Percentiles rank a stretch among this genome's conserved stretches.
Evolutionary conservation across 1,140 invertebrate genomes (phyloP).

Genomic region (Drosophila chauvacae): DNA sequence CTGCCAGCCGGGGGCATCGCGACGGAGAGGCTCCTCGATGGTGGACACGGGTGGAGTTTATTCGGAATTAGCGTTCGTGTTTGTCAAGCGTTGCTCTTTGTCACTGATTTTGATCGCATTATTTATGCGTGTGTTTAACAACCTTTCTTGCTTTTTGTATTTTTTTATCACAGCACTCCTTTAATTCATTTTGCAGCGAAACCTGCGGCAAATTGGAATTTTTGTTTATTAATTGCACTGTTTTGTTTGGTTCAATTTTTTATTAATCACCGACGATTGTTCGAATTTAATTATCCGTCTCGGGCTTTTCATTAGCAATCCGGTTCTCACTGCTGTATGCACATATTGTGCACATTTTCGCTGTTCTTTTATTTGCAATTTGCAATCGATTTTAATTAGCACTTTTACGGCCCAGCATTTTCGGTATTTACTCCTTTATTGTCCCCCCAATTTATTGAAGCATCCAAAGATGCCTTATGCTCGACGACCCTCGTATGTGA

Average conservation of each 20-base stretch:
- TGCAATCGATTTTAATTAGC: slow-evolving; percentile 42
- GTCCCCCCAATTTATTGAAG: slow-evolving; percentile 25
- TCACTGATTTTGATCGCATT: slow-evolving; percentile 51
- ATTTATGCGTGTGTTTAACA: slow-evolving; percentile 36
- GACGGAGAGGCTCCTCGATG: slow-evolving; percentile 19
- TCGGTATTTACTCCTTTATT: slow-evolving; percentile 24
- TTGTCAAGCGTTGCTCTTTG: slow-evolving; percentile 47
- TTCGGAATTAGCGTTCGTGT: slow-evolving; percentile 23
- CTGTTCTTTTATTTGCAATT: slow-evolving; percentile 30
- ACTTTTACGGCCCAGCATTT: slow-evolving; percentile 10
- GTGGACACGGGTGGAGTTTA: slow-evolving; percentile 1
- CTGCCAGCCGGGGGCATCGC: slow-evolving; percentile 41
- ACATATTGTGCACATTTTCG: slow-evolving; percentile 20
- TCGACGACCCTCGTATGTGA: slow-evolving; percentile 17
- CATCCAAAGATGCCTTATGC: slow-evolving; percentile 28
- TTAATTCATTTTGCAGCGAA: slow-evolving; percentile 50
- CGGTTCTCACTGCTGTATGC: slow-evolving; percentile 17
- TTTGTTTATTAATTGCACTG: slow-evolving; percentile 52
- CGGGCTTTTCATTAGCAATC: slow-evolving; percentile 45
- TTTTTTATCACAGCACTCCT: slow-evolving; percentile 30
- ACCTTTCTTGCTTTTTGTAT: slow-evolving; percentile 11
- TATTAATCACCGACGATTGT: slow-evolving; percentile 48
- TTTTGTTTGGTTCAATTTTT: slow-evolving; percentile 48
- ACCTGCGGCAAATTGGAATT: slow-evolving; percentile 42
- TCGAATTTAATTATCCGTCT: slow-evolving; percentile 42